Conservation (phyloP, 2,797 vertebrate species). For the Borostomias antarcticus region DNA sequence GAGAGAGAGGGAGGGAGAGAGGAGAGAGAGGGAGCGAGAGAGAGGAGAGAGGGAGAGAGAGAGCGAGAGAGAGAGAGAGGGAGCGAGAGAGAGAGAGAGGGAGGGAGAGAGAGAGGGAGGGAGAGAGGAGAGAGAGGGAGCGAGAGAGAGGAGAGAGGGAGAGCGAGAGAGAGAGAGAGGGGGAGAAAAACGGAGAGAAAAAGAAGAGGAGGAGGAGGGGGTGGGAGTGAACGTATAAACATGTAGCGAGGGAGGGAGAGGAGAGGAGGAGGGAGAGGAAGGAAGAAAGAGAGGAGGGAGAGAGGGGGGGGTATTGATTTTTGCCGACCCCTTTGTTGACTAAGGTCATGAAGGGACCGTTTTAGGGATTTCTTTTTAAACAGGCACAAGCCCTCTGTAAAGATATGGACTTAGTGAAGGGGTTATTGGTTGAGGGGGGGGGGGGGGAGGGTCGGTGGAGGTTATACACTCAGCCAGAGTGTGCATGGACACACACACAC, state of each 20-base stretch:
- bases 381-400: conserved; percentile 62
- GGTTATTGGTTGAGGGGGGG: conserved; percentile 46
- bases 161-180: conserved; percentile 32
- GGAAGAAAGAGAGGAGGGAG: conserved; percentile 44
- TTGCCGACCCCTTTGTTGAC: conserved; percentile 82
- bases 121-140: conserved; percentile 4
- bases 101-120: conserved; percentile 12
- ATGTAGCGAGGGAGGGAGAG: conserved; percentile 55
- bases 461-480: conserved; percentile 17
- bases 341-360: conserved; percentile 77
- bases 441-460: conserved; percentile 30
- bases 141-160: conserved; percentile 40
- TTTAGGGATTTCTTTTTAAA: conserved; percentile 80
- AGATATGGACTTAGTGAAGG: conserved; percentile 54
- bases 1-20: conserved; percentile 23
- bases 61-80: conserved; percentile 49
- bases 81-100: conserved; percentile 44
- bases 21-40: too few relatives aligned
- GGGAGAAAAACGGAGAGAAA: conserved; percentile 44
- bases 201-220: conserved; percentile 54
- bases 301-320: conserved; percentile 81
- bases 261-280: conserved; percentile 41
- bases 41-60: too few relatives aligned
- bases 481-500: conserved; percentile 4
- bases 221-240: not conserved